phyloP scores from a whole-genome alignment of 1,140 invertebrate species.

The Drosophila oshimai region DNA sequence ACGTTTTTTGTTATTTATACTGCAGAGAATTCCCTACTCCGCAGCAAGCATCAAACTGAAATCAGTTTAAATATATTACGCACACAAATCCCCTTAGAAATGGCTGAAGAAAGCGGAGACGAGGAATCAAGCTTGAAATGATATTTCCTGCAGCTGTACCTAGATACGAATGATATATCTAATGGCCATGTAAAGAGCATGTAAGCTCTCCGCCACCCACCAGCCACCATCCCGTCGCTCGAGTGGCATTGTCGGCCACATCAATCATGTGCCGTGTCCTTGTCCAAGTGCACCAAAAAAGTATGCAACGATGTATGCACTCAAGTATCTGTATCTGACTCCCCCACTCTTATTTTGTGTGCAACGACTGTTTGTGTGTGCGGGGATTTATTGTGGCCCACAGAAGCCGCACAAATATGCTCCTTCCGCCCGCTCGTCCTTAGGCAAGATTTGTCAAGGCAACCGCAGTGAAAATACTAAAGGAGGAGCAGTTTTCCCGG shows the following conservation, averaged over 20 bases:
- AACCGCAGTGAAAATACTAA: constrained; percentile 15
- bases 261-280: constrained; percentile 39
- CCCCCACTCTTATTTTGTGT: neutral
- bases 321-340: constrained; percentile 4
- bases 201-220: neutral
- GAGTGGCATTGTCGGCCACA: constrained; percentile 17
- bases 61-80: constrained; percentile 24
- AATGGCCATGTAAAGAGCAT: constrained; percentile 38
- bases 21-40: neutral
- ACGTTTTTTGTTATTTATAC: constrained; percentile 5
- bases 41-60: constrained; percentile 8
- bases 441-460: constrained; percentile 34
- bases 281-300: constrained; percentile 36
- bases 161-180: constrained; percentile 30
- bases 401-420: constrained; percentile 32
- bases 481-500: neutral
- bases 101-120: neutral
- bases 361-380: neutral
- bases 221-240: neutral
- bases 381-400: constrained; percentile 10
- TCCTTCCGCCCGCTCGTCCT: neutral
- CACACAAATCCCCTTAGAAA: constrained; percentile 25
- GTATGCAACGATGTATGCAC: constrained; percentile 23
- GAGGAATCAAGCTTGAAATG: constrained; percentile 17
- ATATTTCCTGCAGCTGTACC: constrained; percentile 12